Evolutionary conservation across 1,140 invertebrate genomes (phyloP), one percentile per base, ranked within the genome.

Genomic region (Sarcophaga peregrina): DNA sequence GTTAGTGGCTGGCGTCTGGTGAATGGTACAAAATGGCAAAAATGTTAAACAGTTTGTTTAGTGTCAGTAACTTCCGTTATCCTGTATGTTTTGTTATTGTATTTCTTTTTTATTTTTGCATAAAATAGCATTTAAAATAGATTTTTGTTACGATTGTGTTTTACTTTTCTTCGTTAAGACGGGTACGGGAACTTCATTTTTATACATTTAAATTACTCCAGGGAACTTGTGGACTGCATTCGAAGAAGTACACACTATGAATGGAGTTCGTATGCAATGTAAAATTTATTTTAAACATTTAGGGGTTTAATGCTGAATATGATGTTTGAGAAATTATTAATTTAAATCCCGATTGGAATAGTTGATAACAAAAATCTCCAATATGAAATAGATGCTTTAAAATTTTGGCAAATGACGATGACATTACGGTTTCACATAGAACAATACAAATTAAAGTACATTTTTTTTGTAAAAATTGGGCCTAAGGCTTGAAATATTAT

Each of bases 41-140:
- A 89, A 88, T 89, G 88, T 89, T 89, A 89, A 89, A 89, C 88
- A 89, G 88, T 89, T 88, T 88, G 87, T 88, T 87, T 86, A 85
- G 87, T 88, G 87, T 88, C 87, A 88, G 87, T 86, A 83, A 88
- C 87, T 88, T 89, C 87, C 87, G 83, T 84, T 83, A 20, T 85
- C 80, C 80, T 82, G 82, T 37, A 37, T 37, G 25, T 37, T 37
- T 37, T 37, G 25, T 84, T 86, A 62, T 84, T 68, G 87, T 84
- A 78, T 78, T 52, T 78, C n/a, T n/a, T n/a, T n/a, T n/a, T n/a
- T n/a, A n/a, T 50, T 50, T 50, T 37, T 50, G 47, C 50, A 78
- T 78, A 15, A 50, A 78, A 78, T 78, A 47, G 75, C 75, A 78
- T 48, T 78, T 78, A 78, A 78, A 78, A 78, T 78, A 78, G 75